Base-by-base conservation (phyloP, 2,888 invertebrate genomes). In the Caenorhabditis sinica region DNA sequence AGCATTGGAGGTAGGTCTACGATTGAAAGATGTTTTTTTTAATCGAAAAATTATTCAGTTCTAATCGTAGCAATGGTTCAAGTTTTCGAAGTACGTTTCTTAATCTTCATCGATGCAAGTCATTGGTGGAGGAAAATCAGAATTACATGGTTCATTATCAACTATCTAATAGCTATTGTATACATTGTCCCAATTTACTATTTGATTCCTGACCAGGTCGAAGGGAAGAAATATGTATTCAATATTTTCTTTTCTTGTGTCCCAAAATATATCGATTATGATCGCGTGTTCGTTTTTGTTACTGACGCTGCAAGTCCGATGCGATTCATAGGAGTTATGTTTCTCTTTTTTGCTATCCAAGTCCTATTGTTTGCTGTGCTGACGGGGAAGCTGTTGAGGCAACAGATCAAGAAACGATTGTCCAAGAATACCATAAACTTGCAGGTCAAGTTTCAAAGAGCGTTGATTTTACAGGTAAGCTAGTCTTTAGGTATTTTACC, bases 371-470 rank as follows among this genome's bases (percentile, higher is more conserved):
- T 66, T 30, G 51, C 66, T 11, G n/a, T 20, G 1, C 2, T 49
- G n/a, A 66, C 66, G 30, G 49, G n/a, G 2, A 20, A 25, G 9
- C 6, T 30, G 4, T 13, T 66, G 9, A 51, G 13, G 8, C 28
- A 66, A 30, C 28, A 51, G n/a, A 51, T 49, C 4, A 66, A 28
- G 13, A 30, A n/a, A 17, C 30, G 28, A 9, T 13, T 45, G 6
- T 66, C 66, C 0, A n/a, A n/a, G n/a, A 28, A 45, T 9, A 71
- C 71, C 1, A 4, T 58, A 8, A 33, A 58, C 1, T 30, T 73
- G 36, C 73, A 73, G 17, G 51, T 23, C n/a, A 51, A 33, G 11
- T 73, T 73, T 25, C 36, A 23, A 6, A 45, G 23, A 9, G 73
- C 73, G 6, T 13, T 73, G 30, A 13, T 23, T 4, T 11, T 60